phyloP scores from a whole-genome alignment of 2,113 vertebrate genomes.

The Sisor rabdophorus region DNA sequence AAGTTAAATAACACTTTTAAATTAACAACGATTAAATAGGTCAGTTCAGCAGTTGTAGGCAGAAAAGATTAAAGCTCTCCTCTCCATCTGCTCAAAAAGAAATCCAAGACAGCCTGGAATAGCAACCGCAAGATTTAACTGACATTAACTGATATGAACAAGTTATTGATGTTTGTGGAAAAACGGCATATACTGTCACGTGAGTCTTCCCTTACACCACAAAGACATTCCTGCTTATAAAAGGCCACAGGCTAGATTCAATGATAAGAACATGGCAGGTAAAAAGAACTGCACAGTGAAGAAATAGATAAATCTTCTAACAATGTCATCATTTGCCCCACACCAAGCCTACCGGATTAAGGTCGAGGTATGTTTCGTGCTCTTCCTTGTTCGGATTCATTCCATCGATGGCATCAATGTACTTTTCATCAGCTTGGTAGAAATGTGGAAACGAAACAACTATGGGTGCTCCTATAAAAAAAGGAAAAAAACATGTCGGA shows the following conservation, averaged over 20 bases:
- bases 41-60: too few relatives aligned
- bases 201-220: background rate
- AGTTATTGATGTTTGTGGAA: too few relatives aligned
- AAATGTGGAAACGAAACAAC: constrained; percentile 95
- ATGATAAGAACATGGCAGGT: background rate
- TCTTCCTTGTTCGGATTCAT: constrained; percentile 86
- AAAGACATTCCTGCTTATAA: background rate
- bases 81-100: too few relatives aligned
- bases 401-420: constrained; percentile 79
- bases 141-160: too few relatives aligned
- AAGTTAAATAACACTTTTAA: too few relatives aligned
- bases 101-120: too few relatives aligned
- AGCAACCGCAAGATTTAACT: too few relatives aligned
- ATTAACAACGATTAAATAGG: too few relatives aligned
- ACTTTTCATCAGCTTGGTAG: constrained; percentile 83
- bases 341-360: constrained; percentile 80
- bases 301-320: background rate
- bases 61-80: too few relatives aligned
- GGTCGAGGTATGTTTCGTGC: constrained; percentile 89
- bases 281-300: constrained; percentile 7
- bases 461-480: constrained; percentile 82
- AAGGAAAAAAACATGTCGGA: constrained; percentile 29
- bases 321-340: background rate
- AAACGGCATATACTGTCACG: too few relatives aligned
- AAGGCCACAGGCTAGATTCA: background rate